Conservation (phyloP, 2,888 invertebrate genomes). For the Epirrita christyi region DNA sequence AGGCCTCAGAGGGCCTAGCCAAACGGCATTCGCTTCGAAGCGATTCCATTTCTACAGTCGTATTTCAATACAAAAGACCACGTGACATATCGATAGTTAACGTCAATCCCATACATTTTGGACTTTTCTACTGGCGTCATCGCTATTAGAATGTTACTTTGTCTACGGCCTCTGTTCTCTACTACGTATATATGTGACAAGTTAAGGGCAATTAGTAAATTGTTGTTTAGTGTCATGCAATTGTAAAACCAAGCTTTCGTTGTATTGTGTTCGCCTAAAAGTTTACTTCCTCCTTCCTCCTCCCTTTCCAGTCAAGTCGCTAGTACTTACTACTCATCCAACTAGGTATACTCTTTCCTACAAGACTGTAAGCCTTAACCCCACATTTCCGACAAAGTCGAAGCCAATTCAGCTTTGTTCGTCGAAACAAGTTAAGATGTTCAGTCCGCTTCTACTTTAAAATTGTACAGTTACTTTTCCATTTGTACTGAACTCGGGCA, state of each 20-base stretch:
- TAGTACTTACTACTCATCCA: slow-evolving; percentile 27
- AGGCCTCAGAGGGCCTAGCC: no score
- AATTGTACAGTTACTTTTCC: slow-evolving; percentile 35
- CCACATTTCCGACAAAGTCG: slow-evolving; percentile 17
- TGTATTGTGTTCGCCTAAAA: slow-evolving; percentile 5
- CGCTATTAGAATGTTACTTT: no score
- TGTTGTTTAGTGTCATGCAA: no score
- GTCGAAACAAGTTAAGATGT: slow-evolving; percentile 34
- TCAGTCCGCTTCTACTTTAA: slow-evolving; percentile 32
- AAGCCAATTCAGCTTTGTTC: slow-evolving; percentile 30
- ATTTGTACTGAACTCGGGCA: slow-evolving; percentile 21
- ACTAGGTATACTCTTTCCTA: slow-evolving; percentile 22
- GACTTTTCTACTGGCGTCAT: no score
- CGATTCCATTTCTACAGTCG: no score
- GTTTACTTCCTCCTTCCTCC: background rate
- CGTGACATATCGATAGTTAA: no score
- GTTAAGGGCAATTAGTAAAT: no score
- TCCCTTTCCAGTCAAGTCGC: slow-evolving; percentile 4
- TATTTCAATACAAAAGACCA: no score
- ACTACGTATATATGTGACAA: no score
- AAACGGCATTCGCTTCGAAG: no score
- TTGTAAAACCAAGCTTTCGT: background rate
- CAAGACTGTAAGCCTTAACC: slow-evolving; percentile 21
- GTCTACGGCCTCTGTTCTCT: no score
- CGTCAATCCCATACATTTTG: no score